A percentile compares a stretch with the other conserved stretches of the same genome.
Conservation (phyloP, 2,888 invertebrate genomes). For the Urechis unicinctus region DNA sequence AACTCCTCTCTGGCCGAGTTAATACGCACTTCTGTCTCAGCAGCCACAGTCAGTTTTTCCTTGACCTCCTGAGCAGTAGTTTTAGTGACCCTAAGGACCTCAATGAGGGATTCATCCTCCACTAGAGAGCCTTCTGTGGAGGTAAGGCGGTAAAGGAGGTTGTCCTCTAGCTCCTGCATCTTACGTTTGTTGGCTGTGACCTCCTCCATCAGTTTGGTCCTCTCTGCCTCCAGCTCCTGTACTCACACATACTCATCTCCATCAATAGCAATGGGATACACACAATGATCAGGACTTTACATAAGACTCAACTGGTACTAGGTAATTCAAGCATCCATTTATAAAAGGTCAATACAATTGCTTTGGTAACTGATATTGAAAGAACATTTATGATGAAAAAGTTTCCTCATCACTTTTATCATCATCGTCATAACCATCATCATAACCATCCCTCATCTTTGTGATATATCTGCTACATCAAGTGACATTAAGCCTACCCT, state of each 20-base stretch:
- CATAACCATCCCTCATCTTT: too few relatives aligned
- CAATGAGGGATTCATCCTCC: slow-evolving; percentile 90
- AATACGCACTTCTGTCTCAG: slow-evolving; percentile 89
- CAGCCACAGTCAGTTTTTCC: slow-evolving; percentile 85
- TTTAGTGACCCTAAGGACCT: slow-evolving; percentile 45
- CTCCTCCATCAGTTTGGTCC: slow-evolving; percentile 86
- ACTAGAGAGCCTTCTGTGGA: slow-evolving; percentile 89
- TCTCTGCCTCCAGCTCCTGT: slow-evolving; percentile 83
- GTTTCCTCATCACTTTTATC: too few relatives aligned
- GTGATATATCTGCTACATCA: too few relatives aligned
- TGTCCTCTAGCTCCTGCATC: slow-evolving; percentile 92
- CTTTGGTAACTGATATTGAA: too few relatives aligned
- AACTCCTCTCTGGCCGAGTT: slow-evolving; percentile 91
- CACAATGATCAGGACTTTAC: too few relatives aligned
- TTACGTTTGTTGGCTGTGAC: slow-evolving; percentile 93
- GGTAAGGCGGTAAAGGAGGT: slow-evolving; percentile 81
- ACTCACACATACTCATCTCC: too few relatives aligned
- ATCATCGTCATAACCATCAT: too few relatives aligned
- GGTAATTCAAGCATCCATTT: too few relatives aligned
- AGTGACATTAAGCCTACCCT: too few relatives aligned
- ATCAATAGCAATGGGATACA: background rate
- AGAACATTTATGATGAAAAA: too few relatives aligned
- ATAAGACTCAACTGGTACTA: too few relatives aligned
- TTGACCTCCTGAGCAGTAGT: slow-evolving; percentile 79
- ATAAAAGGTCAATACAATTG: too few relatives aligned